Percentiles rank a stretch among this genome's conserved stretches.
These are phyloP conservation scores for Drosophila subquinaria DNA, from an alignment of 2,888 invertebrate species.

Conservation along the genomic window DNA sequence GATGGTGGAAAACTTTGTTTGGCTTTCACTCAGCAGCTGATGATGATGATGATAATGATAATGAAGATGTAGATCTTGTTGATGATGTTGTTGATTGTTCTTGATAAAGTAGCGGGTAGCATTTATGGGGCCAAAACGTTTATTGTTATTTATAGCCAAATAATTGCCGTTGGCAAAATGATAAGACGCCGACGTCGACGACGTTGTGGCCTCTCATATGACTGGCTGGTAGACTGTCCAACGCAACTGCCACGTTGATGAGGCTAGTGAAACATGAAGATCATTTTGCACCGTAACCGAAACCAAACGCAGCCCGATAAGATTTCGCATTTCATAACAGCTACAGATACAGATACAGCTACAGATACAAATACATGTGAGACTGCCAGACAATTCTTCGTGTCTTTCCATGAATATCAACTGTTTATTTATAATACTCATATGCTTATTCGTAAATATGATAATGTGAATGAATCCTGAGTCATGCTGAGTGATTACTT, in stretches of 20 bases:
- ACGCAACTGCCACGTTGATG: conserved; percentile 47
- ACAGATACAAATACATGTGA: conserved; percentile 9
- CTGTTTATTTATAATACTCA: conserved; percentile 7
- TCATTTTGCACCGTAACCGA: conserved; percentile 40
- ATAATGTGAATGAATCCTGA: conserved; percentile 38
- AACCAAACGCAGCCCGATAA: conserved; percentile 33
- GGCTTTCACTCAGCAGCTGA: conserved; percentile 36
- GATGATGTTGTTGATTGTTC: conserved; percentile 28
- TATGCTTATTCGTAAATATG: conserved; percentile 24
- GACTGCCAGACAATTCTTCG: conserved; percentile 13
- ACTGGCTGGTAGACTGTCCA: conserved; percentile 11
- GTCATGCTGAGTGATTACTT: conserved; percentile 23
- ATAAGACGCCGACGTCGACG: conserved; percentile 40
- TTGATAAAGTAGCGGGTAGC: conserved; percentile 39
- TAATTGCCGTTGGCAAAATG: conserved; percentile 54
- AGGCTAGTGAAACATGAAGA: conserved; percentile 24
- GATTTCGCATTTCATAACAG: conserved; percentile 44
- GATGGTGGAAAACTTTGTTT: conserved; percentile 19
- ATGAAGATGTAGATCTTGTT: conserved; percentile 6
- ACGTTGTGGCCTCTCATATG: conserved; percentile 20
- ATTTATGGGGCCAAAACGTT: conserved; percentile 59
- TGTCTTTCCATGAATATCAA: conserved; percentile 18
- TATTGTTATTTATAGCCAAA: conserved; percentile 74
- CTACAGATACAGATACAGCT: conserved; percentile 17
- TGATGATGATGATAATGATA: conserved; percentile 1